Evolutionary conservation across 2,888 invertebrate genomes (phyloP).

Genomic region (Tillus elongatus): DNA sequence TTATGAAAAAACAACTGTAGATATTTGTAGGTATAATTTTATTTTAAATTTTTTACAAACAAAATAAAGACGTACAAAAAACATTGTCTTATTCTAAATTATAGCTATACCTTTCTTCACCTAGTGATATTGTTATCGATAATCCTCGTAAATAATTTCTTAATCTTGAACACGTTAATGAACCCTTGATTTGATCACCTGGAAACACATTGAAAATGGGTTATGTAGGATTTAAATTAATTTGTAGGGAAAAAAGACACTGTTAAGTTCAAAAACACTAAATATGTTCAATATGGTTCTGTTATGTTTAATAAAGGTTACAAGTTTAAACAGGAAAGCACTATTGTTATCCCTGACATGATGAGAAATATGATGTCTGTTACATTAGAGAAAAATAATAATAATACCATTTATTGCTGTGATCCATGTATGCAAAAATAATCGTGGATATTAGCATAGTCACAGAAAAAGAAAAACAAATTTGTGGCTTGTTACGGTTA

Average conservation of each 20-base stretch:
- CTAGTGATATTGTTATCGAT: slow-evolving; percentile 57
- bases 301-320: too few species aligned
- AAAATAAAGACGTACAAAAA: slow-evolving; percentile 23
- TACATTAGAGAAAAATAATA: too few species aligned
- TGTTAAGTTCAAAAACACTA: too few species aligned
- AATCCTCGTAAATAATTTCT: slow-evolving; percentile 66
- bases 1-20: slow-evolving; percentile 18
- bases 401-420: too few species aligned
- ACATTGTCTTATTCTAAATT: slow-evolving; percentile 48
- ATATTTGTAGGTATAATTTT: slow-evolving; percentile 22
- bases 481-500: too few species aligned
- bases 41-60: slow-evolving; percentile 6
- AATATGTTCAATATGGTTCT: too few species aligned
- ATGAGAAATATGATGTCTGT: too few species aligned
- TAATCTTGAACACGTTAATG: slow-evolving; percentile 64
- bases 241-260: neutral
- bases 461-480: too few species aligned
- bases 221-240: neutral
- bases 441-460: too few species aligned
- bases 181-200: slow-evolving; percentile 56
- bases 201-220: slow-evolving; percentile 25
- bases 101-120: slow-evolving; percentile 53
- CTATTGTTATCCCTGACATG: too few species aligned
- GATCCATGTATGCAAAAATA: too few species aligned
- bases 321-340: too few species aligned